Conservation (phyloP, 2,888 invertebrate species). For the Chymomyza caudatula region DNA sequence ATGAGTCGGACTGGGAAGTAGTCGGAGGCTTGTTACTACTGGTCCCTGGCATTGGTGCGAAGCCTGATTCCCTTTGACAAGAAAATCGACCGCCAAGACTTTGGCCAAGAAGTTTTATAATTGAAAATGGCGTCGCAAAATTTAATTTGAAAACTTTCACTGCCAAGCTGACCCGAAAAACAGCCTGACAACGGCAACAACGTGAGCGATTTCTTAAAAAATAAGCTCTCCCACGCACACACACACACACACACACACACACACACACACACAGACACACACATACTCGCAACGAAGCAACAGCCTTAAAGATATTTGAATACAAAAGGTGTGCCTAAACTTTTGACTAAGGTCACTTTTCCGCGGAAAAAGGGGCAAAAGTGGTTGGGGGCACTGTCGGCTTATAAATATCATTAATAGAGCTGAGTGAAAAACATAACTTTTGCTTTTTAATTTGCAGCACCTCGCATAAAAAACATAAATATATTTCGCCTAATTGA, state of each 20-base stretch:
- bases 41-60: no score
- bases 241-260: neutral
- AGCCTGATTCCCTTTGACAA: neutral
- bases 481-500: slow-evolving; percentile 60
- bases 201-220: slow-evolving; percentile 44
- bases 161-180: slow-evolving; percentile 54
- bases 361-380: neutral
- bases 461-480: neutral
- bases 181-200: slow-evolving; percentile 34
- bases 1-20: neutral
- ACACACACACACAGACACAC: neutral
- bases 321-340: neutral
- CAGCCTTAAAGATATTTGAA: neutral
- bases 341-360: neutral
- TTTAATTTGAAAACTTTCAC: slow-evolving; percentile 72
- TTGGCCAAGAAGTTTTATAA: slow-evolving; percentile 65
- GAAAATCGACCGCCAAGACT: slow-evolving; percentile 34
- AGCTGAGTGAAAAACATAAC: neutral
- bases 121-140: slow-evolving; percentile 72
- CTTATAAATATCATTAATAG: slow-evolving; percentile 28
- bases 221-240: neutral
- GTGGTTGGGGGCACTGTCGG: neutral
- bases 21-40: neutral
- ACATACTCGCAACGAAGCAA: neutral
- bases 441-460: neutral